phyloP scores from a whole-genome alignment of 2,888 invertebrate genomes.

The Netelia virgata region DNA sequence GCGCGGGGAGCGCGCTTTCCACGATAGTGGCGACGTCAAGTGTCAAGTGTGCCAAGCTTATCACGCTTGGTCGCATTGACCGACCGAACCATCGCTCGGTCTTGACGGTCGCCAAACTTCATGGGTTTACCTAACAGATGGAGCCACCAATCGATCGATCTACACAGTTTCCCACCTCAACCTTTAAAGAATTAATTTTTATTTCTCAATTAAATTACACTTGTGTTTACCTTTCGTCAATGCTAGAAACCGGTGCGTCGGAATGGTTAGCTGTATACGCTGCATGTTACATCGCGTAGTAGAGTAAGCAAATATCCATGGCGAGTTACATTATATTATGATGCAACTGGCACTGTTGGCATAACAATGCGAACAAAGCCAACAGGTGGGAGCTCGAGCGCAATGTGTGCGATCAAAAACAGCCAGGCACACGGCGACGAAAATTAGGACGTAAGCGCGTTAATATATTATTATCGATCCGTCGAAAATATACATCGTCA shows the following conservation, averaged over 20 bases:
- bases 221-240: not conserved
- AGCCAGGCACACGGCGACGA: conserved; percentile 1
- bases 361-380: conserved; percentile 66
- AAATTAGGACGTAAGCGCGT: conserved; percentile 45
- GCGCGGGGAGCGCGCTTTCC: not conserved
- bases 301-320: not conserved
- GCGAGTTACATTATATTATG: conserved; percentile 42
- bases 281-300: conserved; percentile 2
- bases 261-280: conserved; percentile 15
- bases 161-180: no score
- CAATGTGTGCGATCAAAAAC: conserved; percentile 60
- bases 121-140: conserved; percentile 41
- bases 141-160: not conserved
- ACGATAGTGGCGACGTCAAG: conserved; percentile 50
- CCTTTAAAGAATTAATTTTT: no score
- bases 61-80: not conserved
- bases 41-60: conserved; percentile 52
- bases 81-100: conserved; percentile 55
- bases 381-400: conserved; percentile 50
- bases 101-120: conserved; percentile 15
- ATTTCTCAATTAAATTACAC: no score
- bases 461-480: conserved; percentile 34
- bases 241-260: conserved; percentile 30
- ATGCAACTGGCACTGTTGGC: conserved; percentile 67
- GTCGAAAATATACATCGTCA: not conserved